These are phyloP conservation scores for Eupithecia subumbrata DNA, from an alignment of 2,888 invertebrate species.

Conservation along the genomic window DNA sequence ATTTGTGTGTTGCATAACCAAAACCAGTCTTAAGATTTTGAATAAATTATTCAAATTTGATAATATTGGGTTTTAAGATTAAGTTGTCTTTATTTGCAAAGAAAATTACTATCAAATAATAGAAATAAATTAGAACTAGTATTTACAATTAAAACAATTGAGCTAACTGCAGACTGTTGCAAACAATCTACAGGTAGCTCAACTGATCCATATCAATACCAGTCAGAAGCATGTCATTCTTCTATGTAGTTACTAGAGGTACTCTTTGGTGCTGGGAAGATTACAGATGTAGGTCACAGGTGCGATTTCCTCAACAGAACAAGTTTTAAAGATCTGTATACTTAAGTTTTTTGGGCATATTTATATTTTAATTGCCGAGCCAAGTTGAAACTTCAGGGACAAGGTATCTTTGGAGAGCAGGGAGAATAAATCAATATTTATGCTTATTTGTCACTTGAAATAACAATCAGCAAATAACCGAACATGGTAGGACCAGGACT, in stretches of 20 bases:
- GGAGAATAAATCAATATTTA: too few species aligned
- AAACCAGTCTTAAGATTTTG: constrained; percentile 2
- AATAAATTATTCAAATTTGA: constrained; percentile 1
- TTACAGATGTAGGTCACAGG: neutral
- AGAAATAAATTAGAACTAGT: too few species aligned
- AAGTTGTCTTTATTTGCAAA: too few species aligned
- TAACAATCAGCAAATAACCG: neutral
- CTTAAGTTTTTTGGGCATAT: too few species aligned
- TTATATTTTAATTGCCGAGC: too few species aligned
- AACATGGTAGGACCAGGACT: neutral
- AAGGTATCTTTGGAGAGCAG: neutral
- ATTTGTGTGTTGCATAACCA: constrained; percentile 2
- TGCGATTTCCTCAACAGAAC: neutral
- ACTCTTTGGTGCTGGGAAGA: neutral
- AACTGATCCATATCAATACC: too few species aligned
- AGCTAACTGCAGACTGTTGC: too few species aligned
- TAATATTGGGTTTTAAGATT: neutral
- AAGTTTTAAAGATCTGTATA: too few species aligned
- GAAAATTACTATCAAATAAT: too few species aligned
- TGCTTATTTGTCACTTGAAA: neutral
- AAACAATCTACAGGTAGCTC: too few species aligned
- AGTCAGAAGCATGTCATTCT: too few species aligned
- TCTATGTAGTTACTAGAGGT: neutral
- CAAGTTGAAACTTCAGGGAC: neutral
- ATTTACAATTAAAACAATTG: too few species aligned